A percentile compares a stretch with the other conserved stretches of the same genome.
These are phyloP conservation scores for Caenorhabditis brenneri DNA, from an alignment of 1,140 invertebrate species.

Conservation along the genomic window DNA sequence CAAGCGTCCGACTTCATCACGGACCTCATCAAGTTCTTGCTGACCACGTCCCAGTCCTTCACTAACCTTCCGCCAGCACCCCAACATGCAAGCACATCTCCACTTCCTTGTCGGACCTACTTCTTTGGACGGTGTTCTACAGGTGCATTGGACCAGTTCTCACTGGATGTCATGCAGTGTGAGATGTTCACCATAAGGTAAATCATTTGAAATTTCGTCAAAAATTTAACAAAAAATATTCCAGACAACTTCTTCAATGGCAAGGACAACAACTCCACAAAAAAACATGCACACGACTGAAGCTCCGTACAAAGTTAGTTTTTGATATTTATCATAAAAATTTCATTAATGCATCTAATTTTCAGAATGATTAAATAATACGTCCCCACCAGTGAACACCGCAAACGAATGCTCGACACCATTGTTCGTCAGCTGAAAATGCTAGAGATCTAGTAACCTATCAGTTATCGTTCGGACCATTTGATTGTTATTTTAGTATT, in stretches of 20 bases:
- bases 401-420: slow-evolving; percentile 92
- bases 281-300: no score
- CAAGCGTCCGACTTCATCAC: slow-evolving; percentile 91
- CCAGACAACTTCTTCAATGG: slow-evolving; percentile 89
- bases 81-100: slow-evolving; percentile 87
- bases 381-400: slow-evolving; percentile 91
- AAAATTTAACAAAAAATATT: background rate
- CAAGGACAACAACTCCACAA: slow-evolving; percentile 83
- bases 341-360: slow-evolving; percentile 58
- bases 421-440: slow-evolving; percentile 85
- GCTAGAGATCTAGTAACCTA: background rate
- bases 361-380: slow-evolving; percentile 85
- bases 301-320: slow-evolving; percentile 91
- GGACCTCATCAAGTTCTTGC: slow-evolving; percentile 91
- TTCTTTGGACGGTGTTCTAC: slow-evolving; percentile 87
- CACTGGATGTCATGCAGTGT: slow-evolving; percentile 94
- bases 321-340: background rate
- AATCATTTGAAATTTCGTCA: background rate
- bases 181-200: slow-evolving; percentile 77
- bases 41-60: slow-evolving; percentile 87
- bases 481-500: no score
- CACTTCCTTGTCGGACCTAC: slow-evolving; percentile 78
- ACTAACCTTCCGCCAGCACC: slow-evolving; percentile 78
- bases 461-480: no score
- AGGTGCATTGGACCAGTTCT: slow-evolving; percentile 92